Base-by-base conservation (phyloP, 2,797 vertebrate genomes). In the Amblyraja radiata region DNA sequence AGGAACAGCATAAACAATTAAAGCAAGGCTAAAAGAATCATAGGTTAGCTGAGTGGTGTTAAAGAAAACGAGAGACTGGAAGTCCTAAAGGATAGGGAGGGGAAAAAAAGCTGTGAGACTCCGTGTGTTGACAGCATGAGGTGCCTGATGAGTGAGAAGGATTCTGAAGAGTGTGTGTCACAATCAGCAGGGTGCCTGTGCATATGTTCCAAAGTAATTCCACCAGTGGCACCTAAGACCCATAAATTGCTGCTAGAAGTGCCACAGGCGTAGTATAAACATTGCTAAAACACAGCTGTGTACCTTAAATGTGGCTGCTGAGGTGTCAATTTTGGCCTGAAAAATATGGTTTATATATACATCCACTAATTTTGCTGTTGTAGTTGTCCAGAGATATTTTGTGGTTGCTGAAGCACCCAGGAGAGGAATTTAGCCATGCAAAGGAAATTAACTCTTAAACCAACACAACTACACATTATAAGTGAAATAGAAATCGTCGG, bases 131-230 rank as follows among this genome's bases (percentile, higher is more conserved):
- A 88, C 84, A 88, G 84, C 16, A 63, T 65, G 84, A 88, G 84
- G 84, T 68, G 84, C 61, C 84, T 68, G 63, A 68, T 88, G 84
- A 88, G 84, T 88, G 84, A 88, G 84, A 88, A 68, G 63, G 84
- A 68, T 68, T 88, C 84, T 32, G 84, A 32, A 65, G 63, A 68
- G 61, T 68, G 63, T 86, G 83, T 88, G 84, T 88, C 63, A 68
- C 63, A 14, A 88, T 88, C 84, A 88, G 84, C 84, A 68, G 84
- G 84, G n/a, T 16, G 84, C n/a, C 84, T 88, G 61, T 88, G 84
- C 84, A 68, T 88, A 36, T 88, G n/a, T 88, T 88, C 61, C 61
- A 88, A 88, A 68, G 84, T 88, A 68, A 88, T 88, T 88, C 84
- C 84, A 68, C n/a, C 63, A 65, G 84, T 88, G 84, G 84, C 84